phyloP scores from a whole-genome alignment of 2,888 invertebrate species.

The Cephus sareptanus region DNA sequence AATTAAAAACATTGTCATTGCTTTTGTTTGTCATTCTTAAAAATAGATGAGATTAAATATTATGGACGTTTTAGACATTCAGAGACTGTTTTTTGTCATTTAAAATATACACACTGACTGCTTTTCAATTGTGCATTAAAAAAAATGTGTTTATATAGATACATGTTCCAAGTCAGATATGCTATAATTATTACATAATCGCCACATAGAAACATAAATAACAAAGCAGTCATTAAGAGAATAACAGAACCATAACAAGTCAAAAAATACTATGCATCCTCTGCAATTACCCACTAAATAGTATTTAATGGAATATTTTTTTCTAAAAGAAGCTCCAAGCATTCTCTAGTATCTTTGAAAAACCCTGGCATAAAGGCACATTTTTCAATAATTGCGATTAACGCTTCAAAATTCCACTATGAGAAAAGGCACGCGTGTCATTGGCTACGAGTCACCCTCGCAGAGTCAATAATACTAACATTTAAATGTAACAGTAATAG shows the following conservation, averaged over 20 bases:
- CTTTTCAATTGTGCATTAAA: neutral
- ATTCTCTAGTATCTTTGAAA: neutral
- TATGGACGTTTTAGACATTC: neutral
- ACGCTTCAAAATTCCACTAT: neutral
- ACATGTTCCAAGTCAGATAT: too few species aligned
- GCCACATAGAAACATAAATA: neutral
- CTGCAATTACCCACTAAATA: neutral
- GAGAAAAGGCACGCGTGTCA: neutral
- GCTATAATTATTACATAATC: neutral
- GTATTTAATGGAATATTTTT: neutral
- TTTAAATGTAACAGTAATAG: neutral
- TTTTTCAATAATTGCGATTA: neutral
- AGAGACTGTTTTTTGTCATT: neutral
- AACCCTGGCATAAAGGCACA: neutral
- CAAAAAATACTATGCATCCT: neutral
- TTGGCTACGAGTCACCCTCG: neutral
- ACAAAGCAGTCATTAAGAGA: neutral
- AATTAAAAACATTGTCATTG: neutral
- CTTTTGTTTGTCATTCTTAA: neutral
- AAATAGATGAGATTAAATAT: neutral
- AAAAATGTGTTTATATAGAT: too few species aligned
- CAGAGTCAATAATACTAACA: neutral
- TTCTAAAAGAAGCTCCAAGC: neutral
- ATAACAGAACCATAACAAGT: neutral
- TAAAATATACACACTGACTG: neutral